A percentile compares a stretch with the other conserved stretches of the same genome.
phyloP scores from a whole-genome alignment of 2,797 vertebrate genomes.

The Neostethus bicornis region DNA sequence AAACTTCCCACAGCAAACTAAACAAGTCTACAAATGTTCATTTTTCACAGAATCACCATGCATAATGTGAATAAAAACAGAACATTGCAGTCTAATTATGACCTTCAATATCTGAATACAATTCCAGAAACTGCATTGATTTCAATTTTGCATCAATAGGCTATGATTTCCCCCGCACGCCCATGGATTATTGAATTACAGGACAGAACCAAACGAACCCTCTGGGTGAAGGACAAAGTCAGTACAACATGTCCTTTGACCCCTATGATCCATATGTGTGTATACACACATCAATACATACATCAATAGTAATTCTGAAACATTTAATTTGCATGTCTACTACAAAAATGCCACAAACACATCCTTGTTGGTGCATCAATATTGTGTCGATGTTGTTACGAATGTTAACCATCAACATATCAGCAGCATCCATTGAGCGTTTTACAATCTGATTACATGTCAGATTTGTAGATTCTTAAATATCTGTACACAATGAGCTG shows the following conservation, averaged over 20 bases:
- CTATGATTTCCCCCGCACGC: too few relatives aligned
- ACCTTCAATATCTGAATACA: not conserved
- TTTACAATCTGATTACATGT: conserved; percentile 23
- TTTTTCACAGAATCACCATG: too few relatives aligned
- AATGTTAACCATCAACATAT: conserved; percentile 36
- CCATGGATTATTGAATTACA: not conserved
- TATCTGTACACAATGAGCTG: not conserved
- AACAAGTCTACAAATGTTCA: not conserved
- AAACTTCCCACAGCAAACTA: not conserved
- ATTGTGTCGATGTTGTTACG: conserved; percentile 31
- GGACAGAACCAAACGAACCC: conserved; percentile 1
- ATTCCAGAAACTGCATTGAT: too few relatives aligned
- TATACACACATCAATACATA: conserved; percentile 44
- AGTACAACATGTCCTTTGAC: not conserved
- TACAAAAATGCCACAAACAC: conserved; percentile 9
- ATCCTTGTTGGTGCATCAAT: conserved; percentile 31
- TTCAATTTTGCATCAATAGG: too few relatives aligned
- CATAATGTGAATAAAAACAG: not conserved
- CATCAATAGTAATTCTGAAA: conserved; percentile 27
- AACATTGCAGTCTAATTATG: not conserved
- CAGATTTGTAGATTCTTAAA: not conserved
- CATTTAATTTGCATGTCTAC: conserved; percentile 29
- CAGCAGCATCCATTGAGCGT: conserved; percentile 12
- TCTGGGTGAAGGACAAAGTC: not conserved
- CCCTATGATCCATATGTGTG: conserved; percentile 25